phyloP scores from a whole-genome alignment of 2,888 invertebrate species.

The Aleiodes testaceus region DNA sequence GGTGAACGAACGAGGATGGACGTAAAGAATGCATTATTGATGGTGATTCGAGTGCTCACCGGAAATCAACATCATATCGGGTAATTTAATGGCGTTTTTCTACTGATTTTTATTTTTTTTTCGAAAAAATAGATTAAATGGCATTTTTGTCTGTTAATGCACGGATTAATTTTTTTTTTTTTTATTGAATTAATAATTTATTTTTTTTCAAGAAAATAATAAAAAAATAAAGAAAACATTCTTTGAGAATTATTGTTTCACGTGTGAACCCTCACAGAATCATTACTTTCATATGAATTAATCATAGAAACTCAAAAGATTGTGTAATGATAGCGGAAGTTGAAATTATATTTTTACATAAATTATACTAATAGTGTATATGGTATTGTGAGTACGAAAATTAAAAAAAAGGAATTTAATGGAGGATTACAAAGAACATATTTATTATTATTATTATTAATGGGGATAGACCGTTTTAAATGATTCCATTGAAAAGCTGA shows the following conservation, averaged over 20 bases:
- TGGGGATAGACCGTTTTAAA: too few relatives aligned
- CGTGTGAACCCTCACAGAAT: constrained; percentile 24
- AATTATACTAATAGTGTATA: constrained; percentile 26
- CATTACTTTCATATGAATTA: constrained; percentile 30
- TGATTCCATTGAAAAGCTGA: too few relatives aligned
- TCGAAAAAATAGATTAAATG: neutral
- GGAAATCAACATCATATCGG: constrained; percentile 24
- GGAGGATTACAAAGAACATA: constrained; percentile 1
- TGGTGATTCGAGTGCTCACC: constrained; percentile 34
- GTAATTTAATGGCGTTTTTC: neutral
- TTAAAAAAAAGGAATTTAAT: constrained; percentile 8
- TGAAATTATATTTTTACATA: constrained; percentile 15
- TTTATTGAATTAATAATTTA: too few relatives aligned
- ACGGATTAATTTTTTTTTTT: neutral
- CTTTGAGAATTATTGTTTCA: constrained; percentile 10
- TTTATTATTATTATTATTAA: constrained; percentile 10
- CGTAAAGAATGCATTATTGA: constrained; percentile 34
- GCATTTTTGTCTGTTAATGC: neutral
- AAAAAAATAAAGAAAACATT: neutral
- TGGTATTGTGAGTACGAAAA: constrained; percentile 2
- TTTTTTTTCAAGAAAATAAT: too few relatives aligned
- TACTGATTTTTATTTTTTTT: neutral
- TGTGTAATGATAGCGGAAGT: constrained; percentile 31
- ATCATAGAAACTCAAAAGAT: constrained; percentile 32
- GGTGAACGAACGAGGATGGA: constrained; percentile 23